phyloP scores from a whole-genome alignment of 1,140 invertebrate genomes.

The Ylistrum balloti region DNA sequence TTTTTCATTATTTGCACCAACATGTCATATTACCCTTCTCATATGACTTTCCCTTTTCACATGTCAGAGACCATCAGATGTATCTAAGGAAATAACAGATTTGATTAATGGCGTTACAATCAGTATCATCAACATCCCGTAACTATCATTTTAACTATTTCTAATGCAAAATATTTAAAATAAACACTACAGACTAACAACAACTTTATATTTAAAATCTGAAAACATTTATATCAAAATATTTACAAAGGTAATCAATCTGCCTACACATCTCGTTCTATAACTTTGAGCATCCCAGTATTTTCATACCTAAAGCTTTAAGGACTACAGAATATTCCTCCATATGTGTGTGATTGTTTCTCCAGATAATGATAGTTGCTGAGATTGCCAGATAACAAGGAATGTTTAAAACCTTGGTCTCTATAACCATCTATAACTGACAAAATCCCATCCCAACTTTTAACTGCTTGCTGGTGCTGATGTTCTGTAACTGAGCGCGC shows the following conservation, averaged over 20 bases:
- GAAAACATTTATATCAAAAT: neutral
- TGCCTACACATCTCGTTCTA: neutral
- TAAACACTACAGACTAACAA: too few relatives aligned
- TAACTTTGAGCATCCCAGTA: neutral
- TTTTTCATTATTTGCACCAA: too few relatives aligned
- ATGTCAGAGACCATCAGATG: too few relatives aligned
- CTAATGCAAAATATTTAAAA: too few relatives aligned
- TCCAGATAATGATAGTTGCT: neutral
- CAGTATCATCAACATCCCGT: too few relatives aligned
- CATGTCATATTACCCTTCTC: too few relatives aligned
- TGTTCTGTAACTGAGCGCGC: neutral
- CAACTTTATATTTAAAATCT: too few relatives aligned
- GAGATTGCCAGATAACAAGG: neutral
- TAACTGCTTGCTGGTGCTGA: neutral
- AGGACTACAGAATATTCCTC: neutral
- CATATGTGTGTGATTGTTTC: neutral
- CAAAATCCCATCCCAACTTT: neutral
- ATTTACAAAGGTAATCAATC: neutral
- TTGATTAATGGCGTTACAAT: too few relatives aligned
- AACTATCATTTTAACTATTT: too few relatives aligned
- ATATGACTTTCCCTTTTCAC: too few relatives aligned
- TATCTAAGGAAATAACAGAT: too few relatives aligned
- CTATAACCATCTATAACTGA: constrained; percentile 1
- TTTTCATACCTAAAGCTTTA: neutral
- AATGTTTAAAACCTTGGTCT: neutral